Percentiles rank a stretch among this genome's conserved stretches.
Conservation (phyloP, 2,888 invertebrate species). For the Tiliacea citrago region DNA sequence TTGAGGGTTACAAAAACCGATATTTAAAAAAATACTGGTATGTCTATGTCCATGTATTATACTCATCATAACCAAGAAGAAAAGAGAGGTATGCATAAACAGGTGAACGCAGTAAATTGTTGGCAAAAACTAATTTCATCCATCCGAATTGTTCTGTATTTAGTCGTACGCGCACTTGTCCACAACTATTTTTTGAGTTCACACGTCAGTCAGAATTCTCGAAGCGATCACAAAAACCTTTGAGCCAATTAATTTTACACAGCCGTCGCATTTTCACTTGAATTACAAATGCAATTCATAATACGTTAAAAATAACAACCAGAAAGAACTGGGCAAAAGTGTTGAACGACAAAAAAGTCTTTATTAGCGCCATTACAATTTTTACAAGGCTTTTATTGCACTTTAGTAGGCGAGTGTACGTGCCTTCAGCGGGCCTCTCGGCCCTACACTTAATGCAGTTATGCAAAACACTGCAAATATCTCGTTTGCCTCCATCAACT, state of each 20-base stretch:
- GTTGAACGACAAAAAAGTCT: constrained; percentile 71
- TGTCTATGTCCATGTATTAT: neutral
- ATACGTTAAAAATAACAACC: constrained; percentile 66
- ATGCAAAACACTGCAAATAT: constrained; percentile 82
- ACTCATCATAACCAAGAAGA: constrained; percentile 6
- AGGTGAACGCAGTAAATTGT: constrained; percentile 21
- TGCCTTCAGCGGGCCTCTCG: constrained; percentile 75
- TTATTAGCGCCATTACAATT: constrained; percentile 74
- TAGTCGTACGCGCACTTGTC: constrained; percentile 21
- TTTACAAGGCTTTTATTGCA: constrained; percentile 76
- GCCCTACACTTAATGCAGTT: constrained; percentile 80
- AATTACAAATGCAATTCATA: constrained; percentile 67
- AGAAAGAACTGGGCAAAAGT: constrained; percentile 63
- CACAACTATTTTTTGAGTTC: constrained; percentile 41
- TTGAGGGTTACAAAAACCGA: neutral
- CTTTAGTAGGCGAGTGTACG: constrained; percentile 77
- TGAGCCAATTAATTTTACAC: constrained; percentile 62
- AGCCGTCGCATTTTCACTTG: constrained; percentile 60
- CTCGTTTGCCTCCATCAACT: constrained; percentile 75
- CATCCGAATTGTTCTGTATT: constrained; percentile 44
- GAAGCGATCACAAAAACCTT: constrained; percentile 53
- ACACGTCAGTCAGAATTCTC: constrained; percentile 41
- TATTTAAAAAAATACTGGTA: constrained; percentile 1
- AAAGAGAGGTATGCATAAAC: constrained; percentile 29
- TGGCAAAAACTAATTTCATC: constrained; percentile 45